phyloP scores from a whole-genome alignment of 2,797 vertebrate species.

The Gouania willdenowi region DNA sequence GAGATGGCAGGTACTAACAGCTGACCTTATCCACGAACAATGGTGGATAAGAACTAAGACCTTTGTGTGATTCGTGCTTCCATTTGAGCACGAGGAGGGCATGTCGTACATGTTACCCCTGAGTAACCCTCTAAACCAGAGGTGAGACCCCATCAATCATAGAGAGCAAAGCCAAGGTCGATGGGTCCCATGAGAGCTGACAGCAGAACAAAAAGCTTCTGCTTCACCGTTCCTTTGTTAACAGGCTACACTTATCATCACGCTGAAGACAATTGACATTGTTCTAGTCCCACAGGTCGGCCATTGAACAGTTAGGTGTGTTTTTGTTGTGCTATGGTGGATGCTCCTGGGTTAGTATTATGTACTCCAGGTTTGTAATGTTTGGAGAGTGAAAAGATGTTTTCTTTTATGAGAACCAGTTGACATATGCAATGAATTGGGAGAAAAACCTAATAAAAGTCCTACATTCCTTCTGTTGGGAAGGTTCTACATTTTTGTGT shows the following conservation, averaged over 20 bases:
- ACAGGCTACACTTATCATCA: conserved; percentile 42
- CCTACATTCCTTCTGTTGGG: too few species aligned
- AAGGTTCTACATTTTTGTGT: too few species aligned
- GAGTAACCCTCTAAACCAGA: conserved; percentile 49
- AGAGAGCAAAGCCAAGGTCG: conserved; percentile 46
- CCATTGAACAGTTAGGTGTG: neutral
- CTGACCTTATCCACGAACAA: conserved; percentile 53
- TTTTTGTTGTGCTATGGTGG: too few species aligned
- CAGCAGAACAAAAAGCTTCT: conserved; percentile 39
- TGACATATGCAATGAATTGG: too few species aligned
- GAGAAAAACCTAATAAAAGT: too few species aligned
- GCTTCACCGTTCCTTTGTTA: conserved; percentile 32
- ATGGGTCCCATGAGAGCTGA: conserved; percentile 52
- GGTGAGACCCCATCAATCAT: conserved; percentile 64
- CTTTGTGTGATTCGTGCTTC: conserved; percentile 32
- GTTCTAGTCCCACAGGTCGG: neutral
- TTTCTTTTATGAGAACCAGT: too few species aligned
- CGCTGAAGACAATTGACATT: neutral
- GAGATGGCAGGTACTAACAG: conserved; percentile 41
- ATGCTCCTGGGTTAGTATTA: too few species aligned
- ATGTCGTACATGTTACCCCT: conserved; percentile 52
- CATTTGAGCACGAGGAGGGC: conserved; percentile 38
- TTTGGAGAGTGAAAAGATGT: too few species aligned
- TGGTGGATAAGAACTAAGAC: conserved; percentile 14
- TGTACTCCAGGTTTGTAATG: too few species aligned